phyloP scores from a whole-genome alignment of 1,140 invertebrate genomes.

The Apis laboriosa region DNA sequence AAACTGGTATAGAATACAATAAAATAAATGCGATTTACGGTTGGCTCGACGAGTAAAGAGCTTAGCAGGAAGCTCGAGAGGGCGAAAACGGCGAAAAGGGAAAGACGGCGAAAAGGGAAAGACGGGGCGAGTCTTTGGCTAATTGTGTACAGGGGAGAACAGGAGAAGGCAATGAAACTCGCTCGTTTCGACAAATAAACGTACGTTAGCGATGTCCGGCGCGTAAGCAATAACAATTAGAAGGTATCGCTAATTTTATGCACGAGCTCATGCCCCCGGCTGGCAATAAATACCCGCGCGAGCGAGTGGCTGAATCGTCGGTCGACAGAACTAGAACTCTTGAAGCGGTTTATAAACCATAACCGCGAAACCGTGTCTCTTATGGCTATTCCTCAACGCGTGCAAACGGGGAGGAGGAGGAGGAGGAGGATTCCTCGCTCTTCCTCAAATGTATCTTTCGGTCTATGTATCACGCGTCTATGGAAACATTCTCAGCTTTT shows the following conservation, averaged over 20 bases:
- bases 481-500: too few species aligned
- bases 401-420: slow-evolving; percentile 14
- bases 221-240: slow-evolving; percentile 78
- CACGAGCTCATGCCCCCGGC: slow-evolving; percentile 61
- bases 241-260: slow-evolving; percentile 77
- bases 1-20: too few species aligned
- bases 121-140: neutral
- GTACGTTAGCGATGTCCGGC: slow-evolving; percentile 49
- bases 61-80: neutral
- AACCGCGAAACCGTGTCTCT: slow-evolving; percentile 65
- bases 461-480: too few species aligned
- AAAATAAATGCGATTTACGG: too few species aligned
- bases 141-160: slow-evolving; percentile 11
- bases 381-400: slow-evolving; percentile 3
- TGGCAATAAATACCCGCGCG: slow-evolving; percentile 60
- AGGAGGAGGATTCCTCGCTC: neutral
- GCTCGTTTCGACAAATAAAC: slow-evolving; percentile 46
- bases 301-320: slow-evolving; percentile 37
- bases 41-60: neutral
- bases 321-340: slow-evolving; percentile 55
- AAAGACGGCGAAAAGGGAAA: neutral
- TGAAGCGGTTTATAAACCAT: neutral
- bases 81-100: neutral
- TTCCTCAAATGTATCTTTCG: slow-evolving; percentile 20
- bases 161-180: slow-evolving; percentile 35